A percentile compares a stretch with the other conserved stretches of the same genome.
phyloP scores from a whole-genome alignment of 2,113 vertebrate genomes.

The Corythornis cristatus region DNA sequence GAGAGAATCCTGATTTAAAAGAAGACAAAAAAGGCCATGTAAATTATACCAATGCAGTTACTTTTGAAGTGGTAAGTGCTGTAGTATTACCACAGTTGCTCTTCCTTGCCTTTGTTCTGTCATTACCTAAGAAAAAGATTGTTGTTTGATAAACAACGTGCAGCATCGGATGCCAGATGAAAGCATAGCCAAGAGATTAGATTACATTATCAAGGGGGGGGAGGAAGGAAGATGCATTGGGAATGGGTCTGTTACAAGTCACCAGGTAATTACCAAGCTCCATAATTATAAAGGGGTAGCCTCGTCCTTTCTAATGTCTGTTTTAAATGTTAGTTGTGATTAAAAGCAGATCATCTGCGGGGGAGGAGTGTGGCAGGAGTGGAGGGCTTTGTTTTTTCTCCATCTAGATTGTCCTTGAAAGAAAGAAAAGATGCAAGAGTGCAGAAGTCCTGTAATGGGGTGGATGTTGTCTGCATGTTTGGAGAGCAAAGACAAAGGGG shows the following conservation, averaged over 20 bases:
- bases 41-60: slow-evolving; percentile 33
- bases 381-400: not conserved
- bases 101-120: slow-evolving; percentile 73
- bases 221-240: slow-evolving; percentile 64
- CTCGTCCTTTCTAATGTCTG: slow-evolving; percentile 62
- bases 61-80: slow-evolving; percentile 76
- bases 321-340: slow-evolving; percentile 68
- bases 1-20: slow-evolving; percentile 10
- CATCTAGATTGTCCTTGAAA: not conserved
- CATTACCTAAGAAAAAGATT: slow-evolving; percentile 64
- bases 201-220: slow-evolving; percentile 69
- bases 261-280: slow-evolving; percentile 73
- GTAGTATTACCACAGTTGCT: slow-evolving; percentile 47
- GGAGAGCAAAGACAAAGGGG: not conserved
- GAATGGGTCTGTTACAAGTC: slow-evolving; percentile 58
- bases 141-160: slow-evolving; percentile 71
- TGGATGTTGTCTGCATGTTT: fast-evolving
- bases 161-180: slow-evolving; percentile 70
- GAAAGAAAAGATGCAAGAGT: slow-evolving; percentile 6
- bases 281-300: slow-evolving; percentile 60
- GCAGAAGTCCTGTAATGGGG: not conserved
- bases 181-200: slow-evolving; percentile 74
- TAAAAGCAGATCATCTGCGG: slow-evolving; percentile 52
- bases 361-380: not conserved
- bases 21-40: not conserved